Conservation (phyloP, 2,888 invertebrate species). For the Tetheella fluctuosa region DNA sequence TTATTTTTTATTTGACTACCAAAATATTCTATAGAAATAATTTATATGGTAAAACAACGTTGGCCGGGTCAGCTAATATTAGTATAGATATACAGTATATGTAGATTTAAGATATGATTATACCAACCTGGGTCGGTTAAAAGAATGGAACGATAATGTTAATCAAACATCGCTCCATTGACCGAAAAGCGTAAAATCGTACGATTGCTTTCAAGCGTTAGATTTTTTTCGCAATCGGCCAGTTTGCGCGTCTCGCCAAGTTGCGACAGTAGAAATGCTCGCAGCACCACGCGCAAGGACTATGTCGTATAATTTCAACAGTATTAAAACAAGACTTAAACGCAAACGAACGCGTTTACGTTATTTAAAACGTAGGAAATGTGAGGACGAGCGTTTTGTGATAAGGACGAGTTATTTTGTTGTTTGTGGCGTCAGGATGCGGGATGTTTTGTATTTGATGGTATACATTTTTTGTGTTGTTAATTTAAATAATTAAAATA, state of each 20-base stretch:
- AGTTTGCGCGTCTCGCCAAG: background rate
- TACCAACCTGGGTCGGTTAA: too few species aligned
- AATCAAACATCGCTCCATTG: conserved; percentile 12
- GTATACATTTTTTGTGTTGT: background rate
- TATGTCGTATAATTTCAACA: background rate
- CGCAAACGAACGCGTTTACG: conserved; percentile 2
- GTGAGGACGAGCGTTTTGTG: background rate
- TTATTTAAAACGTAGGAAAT: conserved; percentile 8
- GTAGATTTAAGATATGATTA: too few species aligned
- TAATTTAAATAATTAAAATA: background rate
- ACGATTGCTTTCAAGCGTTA: background rate
- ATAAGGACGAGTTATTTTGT: background rate
- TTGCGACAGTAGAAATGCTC: conserved; percentile 12
- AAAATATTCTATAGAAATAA: too few species aligned
- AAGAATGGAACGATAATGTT: background rate
- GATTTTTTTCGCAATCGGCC: conserved; percentile 3
- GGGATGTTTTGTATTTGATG: background rate
- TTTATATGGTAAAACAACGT: too few species aligned
- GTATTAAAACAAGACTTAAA: background rate
- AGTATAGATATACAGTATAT: too few species aligned
- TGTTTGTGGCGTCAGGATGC: conserved; percentile 4
- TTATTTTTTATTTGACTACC: too few species aligned
- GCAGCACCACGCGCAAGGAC: conserved; percentile 4
- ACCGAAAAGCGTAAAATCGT: conserved; percentile 5
- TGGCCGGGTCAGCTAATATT: too few species aligned